A percentile compares a stretch with the other conserved stretches of the same genome.
Conservation (phyloP, 2,888 invertebrate genomes). For the Phengaris arion region DNA sequence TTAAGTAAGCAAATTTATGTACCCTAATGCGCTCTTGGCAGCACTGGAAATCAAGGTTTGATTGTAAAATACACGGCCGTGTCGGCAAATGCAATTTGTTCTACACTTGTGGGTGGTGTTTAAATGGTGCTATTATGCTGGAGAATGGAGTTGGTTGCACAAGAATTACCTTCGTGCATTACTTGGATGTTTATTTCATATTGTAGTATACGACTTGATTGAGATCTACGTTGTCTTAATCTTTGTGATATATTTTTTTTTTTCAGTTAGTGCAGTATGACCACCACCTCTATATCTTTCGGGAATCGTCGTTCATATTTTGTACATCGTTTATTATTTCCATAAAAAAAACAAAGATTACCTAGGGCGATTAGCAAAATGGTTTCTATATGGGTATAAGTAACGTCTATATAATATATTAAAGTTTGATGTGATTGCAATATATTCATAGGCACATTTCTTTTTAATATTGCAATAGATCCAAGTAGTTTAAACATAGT, state of each 20-base stretch:
- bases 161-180: slow-evolving; percentile 62
- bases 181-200: slow-evolving; percentile 43
- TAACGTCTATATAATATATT: background rate
- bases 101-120: slow-evolving; percentile 73
- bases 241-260: background rate
- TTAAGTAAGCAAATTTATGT: slow-evolving; percentile 70
- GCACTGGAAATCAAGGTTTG: slow-evolving; percentile 74
- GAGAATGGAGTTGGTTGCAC: slow-evolving; percentile 66
- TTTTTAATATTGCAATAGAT: background rate
- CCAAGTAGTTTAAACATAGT: background rate
- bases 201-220: slow-evolving; percentile 38
- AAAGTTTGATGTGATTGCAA: background rate
- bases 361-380: too few relatives aligned
- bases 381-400: too few relatives aligned
- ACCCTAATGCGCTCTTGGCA: slow-evolving; percentile 70
- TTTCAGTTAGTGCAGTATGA: background rate
- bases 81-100: slow-evolving; percentile 73
- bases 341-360: too few relatives aligned
- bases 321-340: too few relatives aligned
- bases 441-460: background rate
- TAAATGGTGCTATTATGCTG: slow-evolving; percentile 71
- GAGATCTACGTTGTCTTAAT: slow-evolving; percentile 21
- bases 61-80: slow-evolving; percentile 71
- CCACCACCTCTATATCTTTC: too few relatives aligned
- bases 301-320: too few relatives aligned